Evolutionary conservation across 2,888 invertebrate genomes (phyloP), one percentile per base, ranked within the genome.

Genomic region (Acronicta psi): DNA sequence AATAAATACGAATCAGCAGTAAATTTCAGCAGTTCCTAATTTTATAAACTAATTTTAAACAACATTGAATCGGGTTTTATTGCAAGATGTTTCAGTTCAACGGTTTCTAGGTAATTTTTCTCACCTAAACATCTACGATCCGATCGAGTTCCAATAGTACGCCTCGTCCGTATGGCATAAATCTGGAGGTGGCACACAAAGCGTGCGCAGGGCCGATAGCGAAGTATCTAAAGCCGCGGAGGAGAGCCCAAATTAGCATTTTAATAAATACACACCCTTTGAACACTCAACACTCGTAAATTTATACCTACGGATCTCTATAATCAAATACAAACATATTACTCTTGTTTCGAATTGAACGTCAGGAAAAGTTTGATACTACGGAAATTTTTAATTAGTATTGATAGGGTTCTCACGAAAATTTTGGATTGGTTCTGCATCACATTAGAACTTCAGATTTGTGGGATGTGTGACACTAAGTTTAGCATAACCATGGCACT

Each of bases 191-290:
- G 83, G 93, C 89, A 90, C 80, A 93, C 93, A 93, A 91, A 92
- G 92, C 92, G 93, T 94, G 94, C 86, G 86, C 85, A 83, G 82
- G 80, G 79, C 90, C 83, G 94, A 94, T 94, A 94, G 92, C 89
- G 68, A 60, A 85, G 88, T 91, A 92, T 91, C 93, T 91, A 91
- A 90, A 89, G 90, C 91, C 86, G 73, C 77, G 81, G 78, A 88
- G 89, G 85, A 88, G 86, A 90, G 81, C 70, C 88, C 88, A 91
- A 94, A 94, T 94, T 94, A 91, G 94, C 94, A 94, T 94, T 94
- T 94, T 94, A 94, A 94, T 94, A 94, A 94, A 94, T 94, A 94
- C 88, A 93, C 94, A 94, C 94, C 93, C 94, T 93, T 94, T 93
- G 86, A 87, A 91, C 69, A 86, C 89, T 85, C 84, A 85, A 89